Conservation (phyloP, 2,797 vertebrate genomes). For the Falco concolor region DNA sequence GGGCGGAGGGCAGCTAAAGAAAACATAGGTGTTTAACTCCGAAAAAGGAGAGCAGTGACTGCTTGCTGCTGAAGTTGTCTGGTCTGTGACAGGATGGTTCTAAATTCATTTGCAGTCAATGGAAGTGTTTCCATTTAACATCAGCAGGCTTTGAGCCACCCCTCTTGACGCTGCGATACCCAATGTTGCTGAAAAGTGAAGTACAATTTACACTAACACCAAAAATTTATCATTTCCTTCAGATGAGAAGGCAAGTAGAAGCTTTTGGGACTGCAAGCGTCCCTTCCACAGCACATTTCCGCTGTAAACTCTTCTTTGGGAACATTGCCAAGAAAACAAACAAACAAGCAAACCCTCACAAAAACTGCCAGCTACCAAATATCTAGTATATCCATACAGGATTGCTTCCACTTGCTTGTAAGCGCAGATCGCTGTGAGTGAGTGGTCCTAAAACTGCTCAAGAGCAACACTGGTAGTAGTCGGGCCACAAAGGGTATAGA, state of each 20-base stretch:
- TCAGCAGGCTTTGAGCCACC: background rate
- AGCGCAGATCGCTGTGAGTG: background rate
- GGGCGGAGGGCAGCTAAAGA: background rate
- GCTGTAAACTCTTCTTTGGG: background rate
- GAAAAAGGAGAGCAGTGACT: background rate
- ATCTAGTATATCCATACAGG: rapidly evolving
- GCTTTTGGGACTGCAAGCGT: background rate
- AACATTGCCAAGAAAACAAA: background rate
- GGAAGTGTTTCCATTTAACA: background rate
- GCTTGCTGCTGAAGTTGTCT: background rate
- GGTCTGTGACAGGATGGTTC: background rate
- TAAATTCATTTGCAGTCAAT: background rate
- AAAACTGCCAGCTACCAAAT: background rate
- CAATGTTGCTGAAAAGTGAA: rapidly evolving
- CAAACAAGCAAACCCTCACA: background rate
- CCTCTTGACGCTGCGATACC: rapidly evolving
- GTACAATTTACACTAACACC: rapidly evolving
- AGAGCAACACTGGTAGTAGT: background rate
- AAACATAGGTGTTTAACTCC: background rate
- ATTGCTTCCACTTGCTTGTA: rapidly evolving
- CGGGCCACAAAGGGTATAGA: background rate
- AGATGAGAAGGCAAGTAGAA: background rate
- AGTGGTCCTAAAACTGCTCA: background rate
- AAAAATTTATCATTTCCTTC: rapidly evolving
- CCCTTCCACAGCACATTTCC: too few species aligned